Conservation (phyloP, 2,797 vertebrate genomes). For the Anguilla marmorata region DNA sequence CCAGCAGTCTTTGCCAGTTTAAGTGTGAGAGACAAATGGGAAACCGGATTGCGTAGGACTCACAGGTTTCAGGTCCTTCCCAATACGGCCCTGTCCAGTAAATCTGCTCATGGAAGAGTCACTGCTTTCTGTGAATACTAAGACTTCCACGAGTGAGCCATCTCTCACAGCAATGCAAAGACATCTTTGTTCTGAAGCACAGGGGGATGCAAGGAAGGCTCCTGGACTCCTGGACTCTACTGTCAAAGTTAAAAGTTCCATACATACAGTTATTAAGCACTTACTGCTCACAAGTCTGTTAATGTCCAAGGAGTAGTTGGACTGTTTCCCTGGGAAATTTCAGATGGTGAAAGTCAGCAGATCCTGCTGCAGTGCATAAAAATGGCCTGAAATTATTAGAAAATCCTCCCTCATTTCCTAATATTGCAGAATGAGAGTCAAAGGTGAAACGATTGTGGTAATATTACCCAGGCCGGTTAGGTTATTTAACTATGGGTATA, state of each 20-base stretch:
- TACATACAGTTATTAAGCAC: neutral
- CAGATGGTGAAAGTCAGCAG: neutral
- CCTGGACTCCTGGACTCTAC: neutral
- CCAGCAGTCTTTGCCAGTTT: neutral
- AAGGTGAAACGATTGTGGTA: neutral
- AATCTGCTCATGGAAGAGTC: neutral
- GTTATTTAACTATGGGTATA: too few species aligned
- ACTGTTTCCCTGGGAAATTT: neutral
- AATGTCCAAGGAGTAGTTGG: neutral
- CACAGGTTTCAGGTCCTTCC: neutral
- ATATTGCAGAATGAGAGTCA: neutral
- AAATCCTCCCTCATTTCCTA: neutral
- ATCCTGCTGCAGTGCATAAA: neutral
- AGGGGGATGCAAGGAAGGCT: neutral
- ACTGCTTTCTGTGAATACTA: neutral
- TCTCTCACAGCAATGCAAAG: neutral
- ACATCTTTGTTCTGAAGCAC: neutral
- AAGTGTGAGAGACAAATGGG: neutral
- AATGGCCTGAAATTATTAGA: neutral
- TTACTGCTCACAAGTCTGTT: neutral
- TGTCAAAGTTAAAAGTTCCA: neutral
- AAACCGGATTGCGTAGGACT: neutral
- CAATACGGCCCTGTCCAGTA: neutral
- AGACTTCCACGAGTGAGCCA: neutral
- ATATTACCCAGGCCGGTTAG: too few species aligned